Conservation (phyloP, 2,888 invertebrate species). For the Noctua janthe region DNA sequence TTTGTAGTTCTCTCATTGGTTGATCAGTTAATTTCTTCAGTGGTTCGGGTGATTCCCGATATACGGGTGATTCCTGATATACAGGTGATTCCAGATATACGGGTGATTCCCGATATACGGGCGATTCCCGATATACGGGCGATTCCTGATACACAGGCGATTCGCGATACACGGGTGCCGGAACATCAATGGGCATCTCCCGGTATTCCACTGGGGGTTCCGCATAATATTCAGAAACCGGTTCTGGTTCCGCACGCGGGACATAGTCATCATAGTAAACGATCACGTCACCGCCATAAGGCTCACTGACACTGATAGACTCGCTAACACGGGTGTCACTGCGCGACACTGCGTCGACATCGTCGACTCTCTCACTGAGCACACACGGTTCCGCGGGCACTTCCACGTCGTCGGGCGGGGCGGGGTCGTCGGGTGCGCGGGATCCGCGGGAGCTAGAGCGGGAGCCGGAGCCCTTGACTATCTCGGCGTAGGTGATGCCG, state of each 20-base stretch:
- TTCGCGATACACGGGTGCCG: constrained; percentile 45
- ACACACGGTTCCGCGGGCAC: constrained; percentile 74
- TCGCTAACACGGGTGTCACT: constrained; percentile 79
- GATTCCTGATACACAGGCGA: constrained; percentile 18
- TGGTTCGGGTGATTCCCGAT: constrained; percentile 41
- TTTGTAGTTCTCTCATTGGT: constrained; percentile 61
- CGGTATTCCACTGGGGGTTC: constrained; percentile 68
- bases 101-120: constrained; percentile 37
- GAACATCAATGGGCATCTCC: constrained; percentile 65
- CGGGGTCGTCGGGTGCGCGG: constrained; percentile 68
- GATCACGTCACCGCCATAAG: constrained; percentile 74
- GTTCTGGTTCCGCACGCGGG: constrained; percentile 50
- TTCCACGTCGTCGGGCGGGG: constrained; percentile 69
- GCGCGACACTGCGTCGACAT: constrained; percentile 59
- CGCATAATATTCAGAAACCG: constrained; percentile 62
- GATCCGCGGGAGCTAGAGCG: constrained; percentile 82
- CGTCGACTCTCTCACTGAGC: constrained; percentile 72
- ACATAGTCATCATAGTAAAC: constrained; percentile 70
- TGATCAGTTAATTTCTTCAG: constrained; percentile 38
- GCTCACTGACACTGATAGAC: constrained; percentile 83
- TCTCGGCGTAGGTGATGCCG: constrained; percentile 94
- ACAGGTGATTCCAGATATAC: constrained; percentile 42
- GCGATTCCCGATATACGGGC: constrained; percentile 32
- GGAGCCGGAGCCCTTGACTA: constrained; percentile 91
- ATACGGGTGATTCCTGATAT: constrained; percentile 41